A percentile compares a stretch with the other conserved stretches of the same genome.
phyloP scores from a whole-genome alignment of 2,888 invertebrate genomes.

The Cerastoderma edule region DNA sequence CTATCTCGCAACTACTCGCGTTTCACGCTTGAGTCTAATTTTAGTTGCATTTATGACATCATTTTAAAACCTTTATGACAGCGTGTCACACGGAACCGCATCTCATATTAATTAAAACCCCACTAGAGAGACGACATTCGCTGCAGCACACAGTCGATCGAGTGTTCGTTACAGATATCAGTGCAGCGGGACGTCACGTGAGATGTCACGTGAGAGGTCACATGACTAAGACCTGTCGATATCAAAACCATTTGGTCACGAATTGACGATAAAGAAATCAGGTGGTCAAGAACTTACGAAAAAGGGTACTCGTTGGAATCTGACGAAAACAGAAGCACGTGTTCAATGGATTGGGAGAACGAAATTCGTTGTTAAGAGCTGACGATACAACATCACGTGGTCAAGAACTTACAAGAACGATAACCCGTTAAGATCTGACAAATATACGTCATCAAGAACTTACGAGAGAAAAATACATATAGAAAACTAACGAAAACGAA shows the following conservation, averaged over 20 bases:
- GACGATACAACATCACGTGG: no score
- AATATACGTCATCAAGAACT: no score
- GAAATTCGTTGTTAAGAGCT: no score
- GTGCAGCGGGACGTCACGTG: not conserved
- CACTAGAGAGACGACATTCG: no score
- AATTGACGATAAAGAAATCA: not conserved
- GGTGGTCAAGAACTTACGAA: not conserved
- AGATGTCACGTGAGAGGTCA: not conserved
- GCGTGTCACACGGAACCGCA: not conserved
- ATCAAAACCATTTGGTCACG: not conserved
- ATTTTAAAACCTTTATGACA: not conserved
- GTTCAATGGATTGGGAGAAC: no score
- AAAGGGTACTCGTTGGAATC: no score
- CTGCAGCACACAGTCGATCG: no score
- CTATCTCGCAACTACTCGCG: not conserved
- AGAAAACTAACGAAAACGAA: no score
- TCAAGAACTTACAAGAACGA: no score
- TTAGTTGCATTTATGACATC: not conserved
- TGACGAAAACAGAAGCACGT: no score
- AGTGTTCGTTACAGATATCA: not conserved
- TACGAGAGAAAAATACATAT: no score
- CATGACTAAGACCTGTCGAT: not conserved
- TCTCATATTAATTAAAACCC: not conserved
- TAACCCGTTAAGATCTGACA: no score
- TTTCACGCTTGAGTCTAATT: not conserved